These are phyloP conservation scores for Neoarius graeffei DNA, from an alignment of 2,113 vertebrate genomes.

Conservation along the genomic window DNA sequence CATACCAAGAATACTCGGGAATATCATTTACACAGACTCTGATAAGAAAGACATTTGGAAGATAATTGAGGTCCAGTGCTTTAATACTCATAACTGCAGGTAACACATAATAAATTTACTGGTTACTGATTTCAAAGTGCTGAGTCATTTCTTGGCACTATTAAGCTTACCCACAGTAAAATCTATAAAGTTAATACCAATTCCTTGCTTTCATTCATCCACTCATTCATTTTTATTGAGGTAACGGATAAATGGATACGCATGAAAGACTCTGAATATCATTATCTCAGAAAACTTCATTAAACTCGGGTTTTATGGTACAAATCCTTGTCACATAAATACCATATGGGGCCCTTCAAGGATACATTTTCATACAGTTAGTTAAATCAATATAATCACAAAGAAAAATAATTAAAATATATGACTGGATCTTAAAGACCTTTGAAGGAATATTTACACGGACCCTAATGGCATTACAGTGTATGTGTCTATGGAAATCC, in stretches of 20 bases:
- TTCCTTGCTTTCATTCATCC: background rate
- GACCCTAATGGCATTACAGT: no score
- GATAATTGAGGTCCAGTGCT: background rate
- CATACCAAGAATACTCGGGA: background rate
- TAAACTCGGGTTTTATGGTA: background rate
- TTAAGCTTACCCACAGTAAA: background rate
- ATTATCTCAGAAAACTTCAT: background rate
- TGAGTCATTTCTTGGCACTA: background rate
- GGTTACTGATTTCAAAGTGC: background rate
- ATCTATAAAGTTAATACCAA: background rate
- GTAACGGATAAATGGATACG: background rate
- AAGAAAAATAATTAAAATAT: background rate
- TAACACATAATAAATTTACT: conserved; percentile 2
- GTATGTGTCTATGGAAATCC: background rate
- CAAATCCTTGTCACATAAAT: background rate
- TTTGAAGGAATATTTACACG: background rate
- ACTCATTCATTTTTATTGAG: background rate
- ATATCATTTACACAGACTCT: conserved; percentile 22
- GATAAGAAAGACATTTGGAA: conserved; percentile 31
- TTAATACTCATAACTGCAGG: background rate
- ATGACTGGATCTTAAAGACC: background rate
- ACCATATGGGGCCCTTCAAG: background rate
- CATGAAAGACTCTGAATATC: background rate
- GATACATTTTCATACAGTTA: background rate
- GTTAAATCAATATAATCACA: background rate